Conservation (phyloP, 2,888 invertebrate species). For the Linyphia triangularis region DNA sequence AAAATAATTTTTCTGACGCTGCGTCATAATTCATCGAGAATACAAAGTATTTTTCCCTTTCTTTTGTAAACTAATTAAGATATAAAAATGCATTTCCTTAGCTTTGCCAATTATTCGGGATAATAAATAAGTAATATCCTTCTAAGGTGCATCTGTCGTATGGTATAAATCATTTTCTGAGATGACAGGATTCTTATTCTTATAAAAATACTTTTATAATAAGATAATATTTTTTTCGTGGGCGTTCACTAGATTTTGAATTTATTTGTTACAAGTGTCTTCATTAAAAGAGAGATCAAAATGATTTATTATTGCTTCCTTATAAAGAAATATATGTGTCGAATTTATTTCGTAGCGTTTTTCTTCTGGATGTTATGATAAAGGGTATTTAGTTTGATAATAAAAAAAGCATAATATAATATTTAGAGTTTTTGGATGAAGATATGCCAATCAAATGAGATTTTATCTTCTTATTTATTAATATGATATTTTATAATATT, state of each 20-base stretch:
- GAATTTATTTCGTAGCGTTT: too few relatives aligned
- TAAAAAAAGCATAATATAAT: too few relatives aligned
- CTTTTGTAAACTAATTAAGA: neutral
- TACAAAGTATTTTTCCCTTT: neutral
- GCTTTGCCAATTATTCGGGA: neutral
- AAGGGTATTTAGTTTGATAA: too few relatives aligned
- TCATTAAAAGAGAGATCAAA: neutral
- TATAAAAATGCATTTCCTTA: neutral
- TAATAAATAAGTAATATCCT: neutral
- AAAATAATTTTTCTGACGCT: neutral
- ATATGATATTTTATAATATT: too few relatives aligned
- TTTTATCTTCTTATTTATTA: too few relatives aligned
- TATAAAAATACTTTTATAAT: neutral
- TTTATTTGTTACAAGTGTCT: neutral
- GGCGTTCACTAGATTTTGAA: neutral
- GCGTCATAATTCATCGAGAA: slow-evolving; percentile 32
- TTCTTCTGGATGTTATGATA: too few relatives aligned
- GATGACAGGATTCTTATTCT: neutral
- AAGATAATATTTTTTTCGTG: neutral
- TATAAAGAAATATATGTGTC: too few relatives aligned
- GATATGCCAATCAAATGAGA: too few relatives aligned
- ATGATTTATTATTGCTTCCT: neutral
- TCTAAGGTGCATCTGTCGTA: neutral
- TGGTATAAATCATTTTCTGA: neutral
- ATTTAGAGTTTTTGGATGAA: too few relatives aligned